Percentiles rank a stretch among this genome's conserved stretches.
These are phyloP conservation scores for Oryzias melastigma DNA, from an alignment of 2,113 vertebrate genomes.

Conservation along the genomic window DNA sequence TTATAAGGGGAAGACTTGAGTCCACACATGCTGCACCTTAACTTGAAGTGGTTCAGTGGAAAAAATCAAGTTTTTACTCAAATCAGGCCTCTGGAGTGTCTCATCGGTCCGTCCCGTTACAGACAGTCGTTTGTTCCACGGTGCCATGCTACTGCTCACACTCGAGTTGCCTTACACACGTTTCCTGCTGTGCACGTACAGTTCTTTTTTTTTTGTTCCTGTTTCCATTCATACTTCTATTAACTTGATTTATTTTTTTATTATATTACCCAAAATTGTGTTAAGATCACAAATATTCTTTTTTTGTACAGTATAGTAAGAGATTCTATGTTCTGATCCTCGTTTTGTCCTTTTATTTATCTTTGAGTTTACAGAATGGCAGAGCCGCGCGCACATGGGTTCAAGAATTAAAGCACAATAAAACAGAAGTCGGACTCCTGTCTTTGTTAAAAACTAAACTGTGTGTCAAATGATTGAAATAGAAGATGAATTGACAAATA, in stretches of 20 bases:
- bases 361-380: constrained; percentile 58
- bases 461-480: no score
- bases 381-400: constrained; percentile 49
- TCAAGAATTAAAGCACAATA: constrained; percentile 67
- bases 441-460: not conserved
- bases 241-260: constrained; percentile 65
- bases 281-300: constrained; percentile 35
- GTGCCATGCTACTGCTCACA: constrained; percentile 43
- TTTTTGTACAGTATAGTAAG: constrained; percentile 37
- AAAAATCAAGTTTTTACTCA: constrained; percentile 47
- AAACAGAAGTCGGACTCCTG: not conserved
- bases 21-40: constrained; percentile 59
- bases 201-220: constrained; percentile 34
- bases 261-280: constrained; percentile 25
- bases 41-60: constrained; percentile 14
- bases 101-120: constrained; percentile 10
- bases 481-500: no score
- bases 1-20: not conserved
- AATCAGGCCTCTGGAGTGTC: constrained; percentile 15
- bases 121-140: constrained; percentile 17
- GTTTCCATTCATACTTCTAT: constrained; percentile 19
- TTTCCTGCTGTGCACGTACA: constrained; percentile 26
- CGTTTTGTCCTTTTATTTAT: constrained; percentile 69
- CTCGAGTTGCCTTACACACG: constrained; percentile 63
- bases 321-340: constrained; percentile 31